Evolutionary conservation across 2,888 invertebrate genomes (phyloP).

Genomic region (Stenodera caucasica): DNA sequence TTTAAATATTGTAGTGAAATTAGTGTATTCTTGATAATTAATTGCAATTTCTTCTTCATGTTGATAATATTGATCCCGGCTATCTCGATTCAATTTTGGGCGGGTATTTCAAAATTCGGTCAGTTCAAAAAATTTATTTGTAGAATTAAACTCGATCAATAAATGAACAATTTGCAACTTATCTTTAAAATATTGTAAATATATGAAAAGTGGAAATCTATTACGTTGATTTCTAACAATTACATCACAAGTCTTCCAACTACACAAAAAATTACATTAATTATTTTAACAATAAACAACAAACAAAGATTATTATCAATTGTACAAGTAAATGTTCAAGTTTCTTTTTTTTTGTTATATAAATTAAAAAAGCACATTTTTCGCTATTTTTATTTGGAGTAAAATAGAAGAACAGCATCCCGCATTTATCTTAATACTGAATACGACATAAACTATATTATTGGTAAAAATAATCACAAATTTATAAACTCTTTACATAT

Average conservation of each 20-base stretch:
- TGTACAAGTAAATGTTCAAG: neutral
- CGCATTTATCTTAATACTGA: conserved; percentile 26
- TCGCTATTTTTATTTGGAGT: neutral
- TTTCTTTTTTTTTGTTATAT: neutral
- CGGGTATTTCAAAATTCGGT: too few species aligned
- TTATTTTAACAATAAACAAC: neutral
- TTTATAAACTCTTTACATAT: neutral
- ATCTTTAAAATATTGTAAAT: neutral
- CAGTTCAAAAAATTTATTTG: neutral
- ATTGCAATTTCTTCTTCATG: too few species aligned
- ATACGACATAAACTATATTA: conserved; percentile 2
- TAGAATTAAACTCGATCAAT: conserved; percentile 5
- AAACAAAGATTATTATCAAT: neutral
- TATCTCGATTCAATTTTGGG: too few species aligned
- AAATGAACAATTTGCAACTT: conserved; percentile 1
- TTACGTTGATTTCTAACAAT: conserved; percentile 49
- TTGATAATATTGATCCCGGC: too few species aligned
- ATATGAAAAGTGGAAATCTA: conserved; percentile 50
- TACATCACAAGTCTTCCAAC: conserved; percentile 38
- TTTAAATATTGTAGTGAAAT: too few species aligned
- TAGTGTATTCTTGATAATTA: too few species aligned
- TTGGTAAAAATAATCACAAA: conserved; percentile 1
- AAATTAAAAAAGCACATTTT: neutral
- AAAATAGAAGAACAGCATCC: conserved; percentile 1
- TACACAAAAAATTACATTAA: conserved; percentile 11